Evolutionary conservation across 2,113 vertebrate genomes (phyloP).

Genomic region (Triplophysa tibetana): DNA sequence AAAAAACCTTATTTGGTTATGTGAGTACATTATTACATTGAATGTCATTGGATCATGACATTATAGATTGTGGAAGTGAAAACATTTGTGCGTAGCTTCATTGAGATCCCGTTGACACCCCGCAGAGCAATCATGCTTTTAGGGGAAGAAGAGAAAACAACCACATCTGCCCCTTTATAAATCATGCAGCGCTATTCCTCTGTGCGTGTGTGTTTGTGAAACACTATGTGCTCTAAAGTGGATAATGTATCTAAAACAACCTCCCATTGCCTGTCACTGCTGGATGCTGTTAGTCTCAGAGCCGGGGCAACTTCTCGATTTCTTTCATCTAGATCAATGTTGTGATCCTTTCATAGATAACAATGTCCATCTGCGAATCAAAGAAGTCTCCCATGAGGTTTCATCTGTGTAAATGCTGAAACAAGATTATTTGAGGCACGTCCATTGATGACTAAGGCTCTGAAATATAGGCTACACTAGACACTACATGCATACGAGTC

Average conservation of each 20-base stretch:
- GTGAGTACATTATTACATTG: too few species aligned
- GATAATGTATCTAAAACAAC: constrained; percentile 34
- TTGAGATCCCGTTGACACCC: constrained; percentile 21
- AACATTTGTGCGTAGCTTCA: not conserved
- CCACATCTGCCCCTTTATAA: constrained; percentile 52
- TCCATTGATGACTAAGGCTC: constrained; percentile 22
- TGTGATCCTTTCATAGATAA: constrained; percentile 24
- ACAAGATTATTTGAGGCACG: constrained; percentile 33
- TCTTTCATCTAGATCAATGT: constrained; percentile 37
- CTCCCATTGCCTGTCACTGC: constrained; percentile 28
- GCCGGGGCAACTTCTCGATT: constrained; percentile 34
- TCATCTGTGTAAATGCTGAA: constrained; percentile 41
- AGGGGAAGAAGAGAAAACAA: constrained; percentile 38
- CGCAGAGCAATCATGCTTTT: constrained; percentile 25
- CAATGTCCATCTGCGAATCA: constrained; percentile 39
- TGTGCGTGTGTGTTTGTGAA: constrained; percentile 18
- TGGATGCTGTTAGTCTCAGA: constrained; percentile 35
- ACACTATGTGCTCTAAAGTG: constrained; percentile 32
- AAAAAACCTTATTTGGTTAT: too few species aligned
- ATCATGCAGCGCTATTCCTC: constrained; percentile 38
- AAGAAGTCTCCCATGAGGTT: constrained; percentile 25
- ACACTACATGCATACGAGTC: not conserved
- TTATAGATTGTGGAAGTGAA: not conserved
- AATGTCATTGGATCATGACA: not conserved
- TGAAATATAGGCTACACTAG: constrained; percentile 5